phyloP scores from a whole-genome alignment of 2,888 invertebrate genomes.

The Clunio marinus region DNA sequence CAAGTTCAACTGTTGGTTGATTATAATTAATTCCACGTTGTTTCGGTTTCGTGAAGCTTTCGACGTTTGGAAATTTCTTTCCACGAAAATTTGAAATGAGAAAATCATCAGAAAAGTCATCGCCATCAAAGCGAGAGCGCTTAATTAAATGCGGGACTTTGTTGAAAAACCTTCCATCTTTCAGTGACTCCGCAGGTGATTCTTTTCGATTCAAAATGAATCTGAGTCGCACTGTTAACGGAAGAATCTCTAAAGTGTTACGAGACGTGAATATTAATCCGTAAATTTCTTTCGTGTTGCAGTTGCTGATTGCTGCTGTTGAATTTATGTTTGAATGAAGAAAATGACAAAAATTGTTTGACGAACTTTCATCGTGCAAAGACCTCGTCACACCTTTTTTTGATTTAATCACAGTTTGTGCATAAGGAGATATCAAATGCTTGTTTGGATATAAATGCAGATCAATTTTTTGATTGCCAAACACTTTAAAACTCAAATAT shows the following conservation, averaged over 20 bases:
- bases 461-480: constrained; percentile 61
- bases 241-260: constrained; percentile 65
- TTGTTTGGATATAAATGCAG: constrained; percentile 61
- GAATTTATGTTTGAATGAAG: constrained; percentile 57
- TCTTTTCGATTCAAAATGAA: constrained; percentile 47
- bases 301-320: constrained; percentile 66
- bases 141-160: constrained; percentile 58
- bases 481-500: constrained; percentile 55
- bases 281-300: constrained; percentile 60
- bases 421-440: constrained; percentile 57
- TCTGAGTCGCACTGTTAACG: constrained; percentile 52
- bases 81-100: background rate
- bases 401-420: constrained; percentile 58
- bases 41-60: background rate
- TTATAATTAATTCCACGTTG: constrained; percentile 4
- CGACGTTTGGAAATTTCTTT: background rate
- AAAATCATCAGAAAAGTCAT: constrained; percentile 51
- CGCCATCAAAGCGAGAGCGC: constrained; percentile 53
- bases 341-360: constrained; percentile 60
- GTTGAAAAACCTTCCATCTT: constrained; percentile 41
- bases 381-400: constrained; percentile 48
- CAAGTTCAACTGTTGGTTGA: constrained; percentile 60
- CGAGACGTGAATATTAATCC: constrained; percentile 65
- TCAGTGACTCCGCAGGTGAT: constrained; percentile 45
- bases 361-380: constrained; percentile 48